Evolutionary conservation across 2,797 vertebrate genomes (phyloP).

Genomic region (Mionectes olivaceus): DNA sequence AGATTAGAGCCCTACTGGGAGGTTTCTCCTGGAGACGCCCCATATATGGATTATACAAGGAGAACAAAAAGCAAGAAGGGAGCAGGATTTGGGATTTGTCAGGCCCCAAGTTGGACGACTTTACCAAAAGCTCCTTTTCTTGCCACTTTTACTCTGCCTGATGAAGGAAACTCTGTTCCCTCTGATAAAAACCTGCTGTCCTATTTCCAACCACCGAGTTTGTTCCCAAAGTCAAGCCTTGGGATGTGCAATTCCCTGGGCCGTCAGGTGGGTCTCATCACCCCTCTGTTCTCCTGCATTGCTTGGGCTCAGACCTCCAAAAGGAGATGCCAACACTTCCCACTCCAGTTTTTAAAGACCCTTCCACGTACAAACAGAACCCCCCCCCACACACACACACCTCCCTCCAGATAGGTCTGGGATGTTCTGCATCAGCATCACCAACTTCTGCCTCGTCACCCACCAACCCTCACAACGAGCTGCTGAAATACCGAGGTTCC

Average conservation of each 20-base stretch:
- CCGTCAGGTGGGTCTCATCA: too few species aligned
- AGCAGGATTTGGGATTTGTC: neutral
- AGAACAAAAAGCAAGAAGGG: neutral
- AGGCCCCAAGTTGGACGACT: neutral
- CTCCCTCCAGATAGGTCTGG: neutral
- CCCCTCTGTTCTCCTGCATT: neutral
- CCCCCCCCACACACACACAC: too few species aligned
- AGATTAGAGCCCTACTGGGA: neutral
- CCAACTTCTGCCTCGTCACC: neutral
- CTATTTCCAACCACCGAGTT: neutral
- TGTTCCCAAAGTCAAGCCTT: neutral
- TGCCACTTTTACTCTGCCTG: neutral
- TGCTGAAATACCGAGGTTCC: neutral
- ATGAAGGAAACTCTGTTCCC: neutral
- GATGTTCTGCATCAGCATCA: neutral
- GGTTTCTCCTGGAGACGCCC: constrained; percentile 41
- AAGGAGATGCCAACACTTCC: neutral
- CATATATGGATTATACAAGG: constrained; percentile 5
- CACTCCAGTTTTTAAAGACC: neutral
- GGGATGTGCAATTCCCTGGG: neutral
- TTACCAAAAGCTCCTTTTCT: neutral
- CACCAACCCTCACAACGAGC: neutral
- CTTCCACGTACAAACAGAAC: neutral
- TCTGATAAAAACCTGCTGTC: neutral
- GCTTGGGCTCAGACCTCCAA: neutral